phyloP scores from a whole-genome alignment of 1,140 invertebrate species.

The Pseudomyrmex concolor region DNA sequence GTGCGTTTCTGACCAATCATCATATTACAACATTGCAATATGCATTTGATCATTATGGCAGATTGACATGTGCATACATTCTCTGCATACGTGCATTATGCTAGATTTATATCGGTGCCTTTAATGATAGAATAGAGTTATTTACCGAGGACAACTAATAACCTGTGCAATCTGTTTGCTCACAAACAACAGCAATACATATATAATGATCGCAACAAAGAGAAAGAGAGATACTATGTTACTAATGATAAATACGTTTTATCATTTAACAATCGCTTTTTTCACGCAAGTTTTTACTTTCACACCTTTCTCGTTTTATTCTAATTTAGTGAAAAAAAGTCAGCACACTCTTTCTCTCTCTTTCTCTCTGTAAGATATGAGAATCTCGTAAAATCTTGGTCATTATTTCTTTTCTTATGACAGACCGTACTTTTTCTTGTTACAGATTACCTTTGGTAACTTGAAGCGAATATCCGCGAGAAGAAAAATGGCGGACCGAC shows the following conservation, averaged over 20 bases:
- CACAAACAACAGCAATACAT: not conserved
- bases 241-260: conserved; percentile 10
- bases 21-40: conserved; percentile 65
- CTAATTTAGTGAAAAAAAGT: no score
- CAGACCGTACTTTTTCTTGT: conserved; percentile 31
- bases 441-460: conserved; percentile 62
- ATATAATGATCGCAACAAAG: not conserved
- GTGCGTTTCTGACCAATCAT: conserved; percentile 63
- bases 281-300: not conserved
- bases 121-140: conserved; percentile 52
- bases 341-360: no score
- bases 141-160: conserved; percentile 62
- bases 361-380: no score
- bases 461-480: conserved; percentile 43
- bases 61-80: conserved; percentile 59
- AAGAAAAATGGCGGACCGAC: conserved; percentile 78
- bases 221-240: not conserved
- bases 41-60: conserved; percentile 57
- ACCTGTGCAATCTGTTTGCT: conserved; percentile 18
- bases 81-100: conserved; percentile 14
- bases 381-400: not conserved
- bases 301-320: not conserved
- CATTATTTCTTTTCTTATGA: not conserved
- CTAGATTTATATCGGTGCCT: conserved; percentile 33
- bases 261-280: not conserved